Conservation (phyloP, 2,888 invertebrate genomes). For the Erebia palarica region DNA sequence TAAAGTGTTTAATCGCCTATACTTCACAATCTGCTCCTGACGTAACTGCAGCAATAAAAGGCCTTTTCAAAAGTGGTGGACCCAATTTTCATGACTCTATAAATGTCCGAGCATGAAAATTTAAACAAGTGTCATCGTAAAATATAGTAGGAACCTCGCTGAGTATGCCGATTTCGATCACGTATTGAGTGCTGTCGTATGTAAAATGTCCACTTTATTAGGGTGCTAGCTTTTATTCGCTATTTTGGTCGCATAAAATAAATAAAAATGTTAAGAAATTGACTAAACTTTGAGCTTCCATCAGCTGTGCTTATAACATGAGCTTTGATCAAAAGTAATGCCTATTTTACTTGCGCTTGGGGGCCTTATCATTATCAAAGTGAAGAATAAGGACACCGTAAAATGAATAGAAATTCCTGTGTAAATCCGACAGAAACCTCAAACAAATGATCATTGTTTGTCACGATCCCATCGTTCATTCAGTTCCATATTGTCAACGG, state of each 20-base stretch:
- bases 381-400: not conserved
- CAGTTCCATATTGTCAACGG: constrained; percentile 63
- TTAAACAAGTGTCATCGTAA: constrained; percentile 52
- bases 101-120: constrained; percentile 58
- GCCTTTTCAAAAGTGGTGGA: constrained; percentile 48
- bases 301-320: no score
- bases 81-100: constrained; percentile 51
- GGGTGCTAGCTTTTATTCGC: not conserved
- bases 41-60: constrained; percentile 54
- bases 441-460: constrained; percentile 30
- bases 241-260: not conserved
- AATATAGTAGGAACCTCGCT: constrained; percentile 42
- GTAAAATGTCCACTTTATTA: constrained; percentile 1
- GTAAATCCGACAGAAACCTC: constrained; percentile 9
- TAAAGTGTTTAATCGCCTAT: constrained; percentile 64
- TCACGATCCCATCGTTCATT: constrained; percentile 50
- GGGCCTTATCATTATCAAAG: not conserved
- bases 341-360: no score
- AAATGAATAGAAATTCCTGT: not conserved
- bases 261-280: not conserved
- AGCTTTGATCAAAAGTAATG: no score
- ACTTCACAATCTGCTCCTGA: constrained; percentile 68
- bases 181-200: constrained; percentile 16
- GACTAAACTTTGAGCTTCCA: no score
- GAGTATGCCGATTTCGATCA: constrained; percentile 28